Percentiles rank a stretch among this genome's conserved stretches.
phyloP scores from a whole-genome alignment of 2,113 vertebrate genomes.

The Megalops atlanticus region DNA sequence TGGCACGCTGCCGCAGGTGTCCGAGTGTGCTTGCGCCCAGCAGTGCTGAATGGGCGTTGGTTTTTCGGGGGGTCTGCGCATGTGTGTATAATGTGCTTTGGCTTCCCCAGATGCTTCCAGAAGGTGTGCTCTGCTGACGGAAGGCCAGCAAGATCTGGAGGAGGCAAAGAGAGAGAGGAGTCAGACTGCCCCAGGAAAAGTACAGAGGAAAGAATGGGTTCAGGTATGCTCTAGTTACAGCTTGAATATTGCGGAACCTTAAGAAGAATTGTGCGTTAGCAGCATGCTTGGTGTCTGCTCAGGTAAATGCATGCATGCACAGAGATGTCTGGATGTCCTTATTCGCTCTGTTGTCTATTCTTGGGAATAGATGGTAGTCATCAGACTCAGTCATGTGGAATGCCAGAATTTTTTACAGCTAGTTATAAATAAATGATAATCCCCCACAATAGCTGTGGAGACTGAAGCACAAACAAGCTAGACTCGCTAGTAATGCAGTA shows the following conservation, averaged over 20 bases:
- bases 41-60: not conserved
- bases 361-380: not conserved
- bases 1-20: not conserved
- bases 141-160: slow-evolving; percentile 49
- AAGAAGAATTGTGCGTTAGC: not conserved
- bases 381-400: not conserved
- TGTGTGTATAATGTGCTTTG: slow-evolving; percentile 31
- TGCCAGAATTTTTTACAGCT: not conserved
- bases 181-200: slow-evolving; percentile 78
- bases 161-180: slow-evolving; percentile 54
- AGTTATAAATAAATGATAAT: not conserved
- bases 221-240: slow-evolving; percentile 69
- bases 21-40: not conserved
- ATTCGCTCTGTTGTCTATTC: not conserved
- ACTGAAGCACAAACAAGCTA: not conserved
- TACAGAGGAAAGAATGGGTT: slow-evolving; percentile 85
- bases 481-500: too few relatives aligned
- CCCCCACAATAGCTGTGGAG: not conserved
- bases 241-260: not conserved
- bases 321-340: not conserved
- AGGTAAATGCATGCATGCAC: not conserved
- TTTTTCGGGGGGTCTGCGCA: not conserved
- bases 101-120: slow-evolving; percentile 59
- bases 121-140: slow-evolving; percentile 52
- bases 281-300: not conserved